These are phyloP conservation scores for Thalassaphorura encarpata DNA, from an alignment of 1,140 invertebrate genomes.

Conservation along the genomic window DNA sequence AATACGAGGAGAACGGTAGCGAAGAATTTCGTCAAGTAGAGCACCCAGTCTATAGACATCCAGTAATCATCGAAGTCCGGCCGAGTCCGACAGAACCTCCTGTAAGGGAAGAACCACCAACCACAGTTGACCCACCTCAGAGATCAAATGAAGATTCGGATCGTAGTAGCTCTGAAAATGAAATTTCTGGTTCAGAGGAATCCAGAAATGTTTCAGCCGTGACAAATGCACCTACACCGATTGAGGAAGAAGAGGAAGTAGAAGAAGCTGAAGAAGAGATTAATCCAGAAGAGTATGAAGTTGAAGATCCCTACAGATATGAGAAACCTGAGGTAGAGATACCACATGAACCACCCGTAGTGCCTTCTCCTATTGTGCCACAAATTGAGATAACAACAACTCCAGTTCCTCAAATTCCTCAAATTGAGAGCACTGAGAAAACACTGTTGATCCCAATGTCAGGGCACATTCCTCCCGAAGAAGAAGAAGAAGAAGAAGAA, in stretches of 20 bases:
- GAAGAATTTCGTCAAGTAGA: no score
- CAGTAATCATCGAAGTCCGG: no score
- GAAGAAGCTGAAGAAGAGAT: not conserved
- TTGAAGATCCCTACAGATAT: conserved; percentile 10
- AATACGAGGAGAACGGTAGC: conserved; percentile 5
- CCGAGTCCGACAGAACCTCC: no score
- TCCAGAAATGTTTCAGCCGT: not conserved
- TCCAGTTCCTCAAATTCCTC: not conserved
- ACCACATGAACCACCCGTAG: not conserved
- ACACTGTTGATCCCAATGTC: no score
- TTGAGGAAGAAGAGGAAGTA: conserved; percentile 19
- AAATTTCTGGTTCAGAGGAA: not conserved
- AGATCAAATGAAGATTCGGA: not conserved
- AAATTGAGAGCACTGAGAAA: no score
- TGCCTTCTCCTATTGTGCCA: not conserved
- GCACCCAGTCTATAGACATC: no score
- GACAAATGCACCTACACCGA: conserved; percentile 1
- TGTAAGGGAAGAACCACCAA: no score
- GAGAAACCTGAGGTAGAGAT: not conserved
- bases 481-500: conserved; percentile 6
- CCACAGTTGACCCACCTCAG: no score
- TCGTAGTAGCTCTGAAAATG: not conserved
- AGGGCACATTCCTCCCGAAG: not conserved
- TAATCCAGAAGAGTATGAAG: conserved; percentile 15
- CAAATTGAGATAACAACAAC: not conserved